These are phyloP conservation scores for Drosophila histrio DNA, from an alignment of 2,888 invertebrate genomes.

Conservation along the genomic window DNA sequence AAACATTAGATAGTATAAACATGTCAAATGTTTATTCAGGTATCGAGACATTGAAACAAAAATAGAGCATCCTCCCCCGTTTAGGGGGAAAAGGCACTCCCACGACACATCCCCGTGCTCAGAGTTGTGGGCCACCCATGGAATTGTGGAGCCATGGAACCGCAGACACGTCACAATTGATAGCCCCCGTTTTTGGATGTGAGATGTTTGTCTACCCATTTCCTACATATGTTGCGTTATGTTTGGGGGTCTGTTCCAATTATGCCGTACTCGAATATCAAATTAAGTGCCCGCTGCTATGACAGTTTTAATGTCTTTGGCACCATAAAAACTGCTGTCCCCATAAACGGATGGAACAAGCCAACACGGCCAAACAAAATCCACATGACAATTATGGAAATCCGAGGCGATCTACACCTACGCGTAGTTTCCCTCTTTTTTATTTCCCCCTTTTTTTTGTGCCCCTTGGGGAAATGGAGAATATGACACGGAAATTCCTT, in stretches of 20 bases:
- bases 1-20: constrained; percentile 10
- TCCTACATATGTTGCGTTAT: constrained; percentile 52
- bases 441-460: background rate
- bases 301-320: constrained; percentile 78
- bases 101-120: constrained; percentile 36
- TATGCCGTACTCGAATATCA: constrained; percentile 75
- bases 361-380: constrained; percentile 5
- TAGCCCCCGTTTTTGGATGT: constrained; percentile 43
- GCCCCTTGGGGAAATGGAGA: constrained; percentile 3
- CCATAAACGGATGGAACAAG: constrained; percentile 49
- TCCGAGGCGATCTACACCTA: constrained; percentile 58
- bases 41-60: constrained; percentile 24
- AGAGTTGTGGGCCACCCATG: constrained; percentile 57
- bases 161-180: constrained; percentile 62
- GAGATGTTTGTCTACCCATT: constrained; percentile 28
- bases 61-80: constrained; percentile 24
- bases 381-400: constrained; percentile 57
- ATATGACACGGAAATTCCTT: constrained; percentile 60
- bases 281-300: constrained; percentile 79
- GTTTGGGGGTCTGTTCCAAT: constrained; percentile 68
- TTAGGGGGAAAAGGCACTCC: constrained; percentile 37
- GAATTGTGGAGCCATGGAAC: constrained; percentile 23
- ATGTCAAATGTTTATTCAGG: constrained; percentile 43
- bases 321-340: constrained; percentile 67
- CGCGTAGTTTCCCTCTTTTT: constrained; percentile 20